Evolutionary conservation across 2,888 invertebrate species (phyloP).

Genomic region (Apoda limacodes): DNA sequence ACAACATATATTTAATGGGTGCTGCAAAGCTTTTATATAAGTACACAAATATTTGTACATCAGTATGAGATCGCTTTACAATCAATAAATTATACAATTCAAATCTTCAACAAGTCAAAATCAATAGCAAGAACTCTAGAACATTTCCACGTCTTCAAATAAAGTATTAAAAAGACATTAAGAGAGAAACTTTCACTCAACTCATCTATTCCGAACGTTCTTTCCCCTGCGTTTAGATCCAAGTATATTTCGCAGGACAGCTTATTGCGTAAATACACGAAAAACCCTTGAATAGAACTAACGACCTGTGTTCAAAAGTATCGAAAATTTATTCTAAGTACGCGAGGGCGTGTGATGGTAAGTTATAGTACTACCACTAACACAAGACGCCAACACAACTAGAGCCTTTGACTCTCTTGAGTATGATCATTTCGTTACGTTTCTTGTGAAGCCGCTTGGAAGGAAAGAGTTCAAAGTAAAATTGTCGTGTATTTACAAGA

Average conservation of each 20-base stretch:
- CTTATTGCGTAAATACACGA: conserved; percentile 36
- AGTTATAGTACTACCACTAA: conserved; percentile 47
- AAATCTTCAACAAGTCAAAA: conserved; percentile 35
- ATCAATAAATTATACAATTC: no score
- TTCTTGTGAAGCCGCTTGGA: no score
- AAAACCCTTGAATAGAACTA: conserved; percentile 54
- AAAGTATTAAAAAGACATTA: conserved; percentile 60
- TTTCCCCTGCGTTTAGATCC: conserved; percentile 19
- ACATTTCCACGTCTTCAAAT: conserved; percentile 30
- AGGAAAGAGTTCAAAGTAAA: not conserved
- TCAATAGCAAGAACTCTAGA: conserved; percentile 26
- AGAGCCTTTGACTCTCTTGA: conserved; percentile 20
- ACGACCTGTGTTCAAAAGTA: conserved; percentile 50
- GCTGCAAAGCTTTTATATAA: no score
- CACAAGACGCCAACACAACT: conserved; percentile 29
- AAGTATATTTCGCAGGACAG: no score
- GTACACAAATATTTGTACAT: no score
- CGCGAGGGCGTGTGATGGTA: conserved; percentile 52
- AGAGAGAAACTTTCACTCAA: conserved; percentile 29
- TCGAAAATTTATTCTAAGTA: conserved; percentile 68
- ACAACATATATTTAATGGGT: no score
- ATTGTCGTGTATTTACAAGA: conserved; percentile 27
- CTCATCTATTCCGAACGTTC: conserved; percentile 21
- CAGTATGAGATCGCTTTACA: no score
- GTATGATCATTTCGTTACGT: conserved; percentile 26